Evolutionary conservation across 1,140 invertebrate genomes (phyloP), one percentile per base, ranked within the genome.

Genomic region (Proctacanthus coquilletti): DNA sequence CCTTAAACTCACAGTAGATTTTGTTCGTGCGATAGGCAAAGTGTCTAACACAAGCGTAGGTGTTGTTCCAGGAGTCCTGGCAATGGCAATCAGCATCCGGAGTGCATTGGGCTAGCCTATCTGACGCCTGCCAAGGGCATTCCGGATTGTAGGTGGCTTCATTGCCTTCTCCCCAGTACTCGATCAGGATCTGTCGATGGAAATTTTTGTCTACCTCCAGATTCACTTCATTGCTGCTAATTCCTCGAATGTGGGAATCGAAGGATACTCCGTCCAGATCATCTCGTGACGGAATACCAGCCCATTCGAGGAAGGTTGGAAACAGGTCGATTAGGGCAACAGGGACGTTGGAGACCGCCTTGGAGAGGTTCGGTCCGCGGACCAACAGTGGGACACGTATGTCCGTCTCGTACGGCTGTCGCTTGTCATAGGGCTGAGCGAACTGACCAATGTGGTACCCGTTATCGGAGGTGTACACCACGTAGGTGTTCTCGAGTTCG

Each of bases 361-460:
- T 70, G 18, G 48, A 44, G 17, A 88, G 65, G 1, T 65, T 66
- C 2, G 86, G 86, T 15, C 87, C 86, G 41, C 75, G 62, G 3
- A 92, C 72, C 18, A 89, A 47, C 10, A 93, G 60, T 5, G 88
- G 87, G 1, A 92, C 74, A 48, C 71, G 68, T 21, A 88, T 81
- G 51, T 93, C 88, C 3, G 83, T 78, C 51, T 93, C 84, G 54
- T 93, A 93, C 0, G 82, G 78, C 45, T 88, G 83, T 15, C 87
- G 65, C 54, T 93, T 93, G 57, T 92, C 88, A 50, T 75, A 76
- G 0, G 86, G 78, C 61, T 87, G 69, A 17, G 78, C 74, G 59
- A 87, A 88, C 63, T 91, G 85, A 31, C 84, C 84, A 49, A 89
- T 64, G 64, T 92, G 87, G 61, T 77, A 92, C 34, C 86, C 86